Evolutionary conservation across 2,113 vertebrate genomes (phyloP), one percentile per base, ranked within the genome.

Genomic region (Phalacrocorax brasilianus): DNA sequence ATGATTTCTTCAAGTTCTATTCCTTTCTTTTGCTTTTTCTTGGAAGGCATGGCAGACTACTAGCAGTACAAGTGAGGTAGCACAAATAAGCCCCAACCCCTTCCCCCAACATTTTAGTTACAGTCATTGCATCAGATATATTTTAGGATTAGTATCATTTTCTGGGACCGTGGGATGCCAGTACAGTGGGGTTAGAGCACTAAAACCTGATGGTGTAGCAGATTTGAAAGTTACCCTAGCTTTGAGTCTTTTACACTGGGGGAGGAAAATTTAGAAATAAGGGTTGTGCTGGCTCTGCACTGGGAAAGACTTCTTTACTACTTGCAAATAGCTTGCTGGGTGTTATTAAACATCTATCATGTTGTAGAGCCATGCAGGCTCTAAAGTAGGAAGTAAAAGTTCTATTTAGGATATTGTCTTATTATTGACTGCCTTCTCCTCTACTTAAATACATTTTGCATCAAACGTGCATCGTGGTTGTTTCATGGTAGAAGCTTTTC

Each of bases 381-480:
- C 15, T 59, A 15, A 71, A 75, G n/a, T 22, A 72, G 45, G 20
- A 80, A 42, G 32, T 11, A 6, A 23, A 84, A 85, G 32, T 59
- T 81, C 55, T 77, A 32, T 73, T 77, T 47, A 67, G 44, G 19
- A 19, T 81, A 24, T 38, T 90, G 30, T 66, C 23, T 12, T 75
- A 12, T 12, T 91, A 26, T 5, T 76, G 26, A 10, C 77, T 78
- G 33, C 3, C 81, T 78, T 87, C 75, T 15, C 19, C 18, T 59
- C 66, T 42, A 17, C n/a, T 77, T 55, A 56, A 70, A 56, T 30
- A 14, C 1, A 27, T 53, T 91, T 81, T 75, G 28, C n/a, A 42
- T 58, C 61, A 50, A 67, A 16, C 0, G 0, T 47, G 2, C 18
- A 8, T 53, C 0, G 2, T 30, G 20, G 40, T 71, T 72, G 20